Conservation (phyloP, 2,888 invertebrate species). For the Amphipoea lucens region DNA sequence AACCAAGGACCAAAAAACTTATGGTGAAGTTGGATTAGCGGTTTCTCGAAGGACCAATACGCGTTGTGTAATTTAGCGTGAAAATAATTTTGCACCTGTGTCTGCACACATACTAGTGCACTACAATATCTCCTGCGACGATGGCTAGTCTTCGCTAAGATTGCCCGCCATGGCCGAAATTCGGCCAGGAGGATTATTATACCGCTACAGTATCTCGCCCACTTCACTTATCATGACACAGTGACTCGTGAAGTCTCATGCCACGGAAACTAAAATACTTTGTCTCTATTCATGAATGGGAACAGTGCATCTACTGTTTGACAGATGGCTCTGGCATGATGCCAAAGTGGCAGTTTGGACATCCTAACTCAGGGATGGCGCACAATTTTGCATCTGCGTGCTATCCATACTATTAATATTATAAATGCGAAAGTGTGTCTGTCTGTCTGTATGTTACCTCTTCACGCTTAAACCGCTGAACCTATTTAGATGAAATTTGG, state of each 20-base stretch:
- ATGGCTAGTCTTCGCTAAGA: background rate
- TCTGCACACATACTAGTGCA: background rate
- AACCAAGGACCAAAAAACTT: too few species aligned
- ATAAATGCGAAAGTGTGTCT: too few species aligned
- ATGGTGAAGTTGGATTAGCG: too few species aligned
- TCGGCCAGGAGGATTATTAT: background rate
- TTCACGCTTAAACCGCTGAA: too few species aligned
- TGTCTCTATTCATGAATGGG: constrained; percentile 57
- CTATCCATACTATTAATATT: too few species aligned
- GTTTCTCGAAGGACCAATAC: too few species aligned
- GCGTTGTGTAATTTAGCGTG: too few species aligned
- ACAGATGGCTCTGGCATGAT: constrained; percentile 47
- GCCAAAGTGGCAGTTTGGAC: constrained; percentile 54
- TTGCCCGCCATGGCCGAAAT: background rate
- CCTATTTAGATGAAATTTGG: too few species aligned
- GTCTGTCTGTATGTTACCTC: too few species aligned
- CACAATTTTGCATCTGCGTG: constrained; percentile 21
- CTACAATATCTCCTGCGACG: background rate
- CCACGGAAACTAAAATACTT: constrained; percentile 46
- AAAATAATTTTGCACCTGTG: background rate
- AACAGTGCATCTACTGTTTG: constrained; percentile 51
- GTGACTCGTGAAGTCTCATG: constrained; percentile 6
- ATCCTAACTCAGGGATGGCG: constrained; percentile 16
- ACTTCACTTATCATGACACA: constrained; percentile 13
- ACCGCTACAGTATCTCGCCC: background rate